Evolutionary conservation across 2,888 invertebrate genomes (phyloP).

Genomic region (Asteroscopus sphinx): DNA sequence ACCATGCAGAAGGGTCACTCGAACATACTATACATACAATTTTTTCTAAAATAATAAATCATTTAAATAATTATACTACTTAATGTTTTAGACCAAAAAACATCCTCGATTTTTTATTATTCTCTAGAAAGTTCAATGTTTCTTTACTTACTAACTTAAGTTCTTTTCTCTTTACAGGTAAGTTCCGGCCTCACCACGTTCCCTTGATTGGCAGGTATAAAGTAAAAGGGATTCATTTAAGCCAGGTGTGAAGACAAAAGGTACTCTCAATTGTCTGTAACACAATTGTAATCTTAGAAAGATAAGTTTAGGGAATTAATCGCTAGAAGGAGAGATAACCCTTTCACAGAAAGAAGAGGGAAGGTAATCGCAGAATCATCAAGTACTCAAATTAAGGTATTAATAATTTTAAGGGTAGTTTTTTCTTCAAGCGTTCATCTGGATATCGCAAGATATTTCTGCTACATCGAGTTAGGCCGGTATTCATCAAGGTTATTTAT

Average conservation of each 20-base stretch:
- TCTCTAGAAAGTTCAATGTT: slow-evolving; percentile 1
- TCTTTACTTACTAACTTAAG: slow-evolving; percentile 9
- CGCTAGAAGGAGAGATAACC: slow-evolving; percentile 45
- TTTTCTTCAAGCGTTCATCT: too few species aligned
- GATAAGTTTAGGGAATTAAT: slow-evolving; percentile 50
- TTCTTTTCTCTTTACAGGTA: slow-evolving; percentile 58
- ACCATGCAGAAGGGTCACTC: too few species aligned
- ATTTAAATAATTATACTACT: too few species aligned
- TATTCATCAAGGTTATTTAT: too few species aligned
- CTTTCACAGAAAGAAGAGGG: slow-evolving; percentile 34
- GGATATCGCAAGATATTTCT: too few species aligned
- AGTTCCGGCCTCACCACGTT: slow-evolving; percentile 29
- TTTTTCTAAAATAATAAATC: too few species aligned
- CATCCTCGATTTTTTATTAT: background rate
- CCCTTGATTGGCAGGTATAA: slow-evolving; percentile 30
- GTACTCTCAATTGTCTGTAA: slow-evolving; percentile 46
- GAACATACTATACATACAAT: too few species aligned
- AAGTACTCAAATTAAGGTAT: slow-evolving; percentile 38
- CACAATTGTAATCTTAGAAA: slow-evolving; percentile 51
- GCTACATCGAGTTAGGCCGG: too few species aligned
- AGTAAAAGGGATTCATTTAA: slow-evolving; percentile 42
- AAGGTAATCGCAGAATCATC: slow-evolving; percentile 43
- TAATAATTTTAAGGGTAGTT: too few species aligned
- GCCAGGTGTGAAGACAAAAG: slow-evolving; percentile 52
- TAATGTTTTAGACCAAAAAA: too few species aligned